Percentiles rank a stretch among this genome's conserved stretches.
phyloP scores from a whole-genome alignment of 2,797 vertebrate species.

The Xiphophorus birchmanni region DNA sequence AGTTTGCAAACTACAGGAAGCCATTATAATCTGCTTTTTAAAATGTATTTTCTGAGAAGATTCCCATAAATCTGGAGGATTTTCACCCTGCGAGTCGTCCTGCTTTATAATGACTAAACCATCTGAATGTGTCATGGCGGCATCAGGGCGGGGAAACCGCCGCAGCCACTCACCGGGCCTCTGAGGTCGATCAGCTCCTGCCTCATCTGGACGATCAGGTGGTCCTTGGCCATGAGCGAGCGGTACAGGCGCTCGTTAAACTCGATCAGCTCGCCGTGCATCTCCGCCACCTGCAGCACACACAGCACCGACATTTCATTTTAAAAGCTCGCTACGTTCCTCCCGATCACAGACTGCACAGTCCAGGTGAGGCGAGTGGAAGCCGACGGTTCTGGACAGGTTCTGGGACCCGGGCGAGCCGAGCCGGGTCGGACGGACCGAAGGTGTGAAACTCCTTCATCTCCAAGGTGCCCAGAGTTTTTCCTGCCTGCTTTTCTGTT shows the following conservation, averaged over 20 bases:
- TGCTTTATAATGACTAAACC: too few species aligned
- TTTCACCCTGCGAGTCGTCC: too few species aligned
- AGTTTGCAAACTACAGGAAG: too few species aligned
- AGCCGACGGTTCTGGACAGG: conserved; percentile 43
- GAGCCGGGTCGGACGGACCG: conserved; percentile 13
- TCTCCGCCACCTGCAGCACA: conserved; percentile 92
- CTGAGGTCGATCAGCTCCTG: conserved; percentile 96
- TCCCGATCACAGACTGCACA: conserved; percentile 21
- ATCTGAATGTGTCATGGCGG: too few species aligned
- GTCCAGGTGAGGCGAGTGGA: conserved; percentile 45
- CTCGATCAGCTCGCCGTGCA: conserved; percentile 98
- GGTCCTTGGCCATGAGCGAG: conserved; percentile 94
- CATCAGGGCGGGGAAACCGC: too few species aligned
- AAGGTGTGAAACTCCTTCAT: conserved; percentile 50
- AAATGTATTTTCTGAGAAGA: too few species aligned
- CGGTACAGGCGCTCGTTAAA: conserved; percentile 97
- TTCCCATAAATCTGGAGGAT: too few species aligned
- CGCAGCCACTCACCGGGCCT: conserved; percentile 84
- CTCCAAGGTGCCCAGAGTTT: conserved; percentile 52
- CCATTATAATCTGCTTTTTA: too few species aligned
- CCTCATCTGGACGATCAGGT: conserved; percentile 95
- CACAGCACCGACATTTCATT: too few species aligned
- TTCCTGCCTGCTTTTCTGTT: conserved; percentile 69
- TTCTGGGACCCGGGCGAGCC: conserved; percentile 51
- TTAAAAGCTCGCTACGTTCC: too few species aligned